Evolutionary conservation across 2,888 invertebrate genomes (phyloP), one percentile per base, ranked within the genome.

Genomic region (Hirtodrosophila histrioides): DNA sequence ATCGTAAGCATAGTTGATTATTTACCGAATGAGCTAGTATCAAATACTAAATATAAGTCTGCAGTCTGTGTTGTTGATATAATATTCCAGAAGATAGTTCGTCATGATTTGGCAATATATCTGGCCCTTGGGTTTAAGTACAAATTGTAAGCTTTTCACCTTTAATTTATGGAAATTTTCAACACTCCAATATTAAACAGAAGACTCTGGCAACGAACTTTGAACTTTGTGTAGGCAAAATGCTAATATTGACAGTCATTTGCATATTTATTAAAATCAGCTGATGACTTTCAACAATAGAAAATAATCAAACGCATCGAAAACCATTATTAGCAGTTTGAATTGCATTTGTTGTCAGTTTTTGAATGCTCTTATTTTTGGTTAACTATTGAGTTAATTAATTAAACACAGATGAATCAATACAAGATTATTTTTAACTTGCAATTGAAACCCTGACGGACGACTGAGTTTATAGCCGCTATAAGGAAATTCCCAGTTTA

Each of bases 141-240:
- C 27, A 33, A 61, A 66, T 54, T 62, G 65, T 27, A 12, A 24
- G 11, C 43, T 68, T 37, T 50, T 54, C 9, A 36, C 29, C 36
- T 53, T 50, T 65, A 56, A 69, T 63, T 56, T 66, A 66, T 72
- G 62, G 31, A 48, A 49, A 58, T 53, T 50, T 41, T 5, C 17
- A 46, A 29, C 33, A 39, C 29, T 45, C 7, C 50, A 31, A 61
- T 57, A 33, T 31, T 35, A 45, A 62, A 72, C 82, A 41, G 81
- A 88, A 88, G 85, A 86, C 86, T 76, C 35, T 67, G 64, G 46
- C 72, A 50, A 73, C 84, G 73, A 85, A 85, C 84, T 72, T 58
- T 72, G 53, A 62, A 65, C 76, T 53, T 45, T 65, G 46, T 45
- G 36, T 44, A 11, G 12, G 23, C 29, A 37, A 36, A 7, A 36